Conservation (phyloP, 2,797 vertebrate genomes). For the Macrochelys suwanniensis region DNA sequence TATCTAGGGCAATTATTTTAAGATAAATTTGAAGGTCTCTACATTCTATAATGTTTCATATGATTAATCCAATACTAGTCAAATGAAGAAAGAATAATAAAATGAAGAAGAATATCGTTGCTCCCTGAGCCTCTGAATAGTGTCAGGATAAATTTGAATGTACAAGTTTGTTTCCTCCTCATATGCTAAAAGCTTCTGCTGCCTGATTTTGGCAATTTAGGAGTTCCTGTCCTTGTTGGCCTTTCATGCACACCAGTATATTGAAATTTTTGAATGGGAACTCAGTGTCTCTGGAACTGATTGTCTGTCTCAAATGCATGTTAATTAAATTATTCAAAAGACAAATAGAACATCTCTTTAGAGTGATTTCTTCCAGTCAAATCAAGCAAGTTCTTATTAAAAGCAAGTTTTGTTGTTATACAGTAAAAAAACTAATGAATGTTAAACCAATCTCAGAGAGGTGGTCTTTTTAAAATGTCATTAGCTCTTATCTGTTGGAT, state of each 20-base stretch:
- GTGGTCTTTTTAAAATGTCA: background rate
- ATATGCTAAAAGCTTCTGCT: constrained; percentile 9
- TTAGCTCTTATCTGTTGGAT: background rate
- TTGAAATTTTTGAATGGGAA: background rate
- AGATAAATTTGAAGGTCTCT: background rate
- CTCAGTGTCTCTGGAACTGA: background rate
- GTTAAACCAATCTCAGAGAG: background rate
- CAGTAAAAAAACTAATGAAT: background rate
- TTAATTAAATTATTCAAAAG: constrained; percentile 20
- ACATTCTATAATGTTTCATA: background rate
- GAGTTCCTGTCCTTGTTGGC: background rate
- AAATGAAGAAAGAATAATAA: constrained; percentile 16
- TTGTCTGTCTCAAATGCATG: background rate
- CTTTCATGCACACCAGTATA: background rate
- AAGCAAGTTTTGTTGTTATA: background rate
- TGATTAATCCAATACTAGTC: constrained; percentile 19
- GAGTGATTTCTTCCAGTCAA: background rate
- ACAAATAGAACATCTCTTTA: background rate
- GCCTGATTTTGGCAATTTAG: background rate
- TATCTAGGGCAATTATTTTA: background rate
- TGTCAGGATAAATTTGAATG: background rate
- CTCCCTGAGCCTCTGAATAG: background rate
- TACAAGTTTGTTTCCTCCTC: constrained; percentile 10
- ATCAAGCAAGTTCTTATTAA: background rate
- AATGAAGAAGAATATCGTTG: background rate